Evolutionary conservation across 2,797 vertebrate genomes (phyloP).

Genomic region (Microctenopoma lineatum): DNA sequence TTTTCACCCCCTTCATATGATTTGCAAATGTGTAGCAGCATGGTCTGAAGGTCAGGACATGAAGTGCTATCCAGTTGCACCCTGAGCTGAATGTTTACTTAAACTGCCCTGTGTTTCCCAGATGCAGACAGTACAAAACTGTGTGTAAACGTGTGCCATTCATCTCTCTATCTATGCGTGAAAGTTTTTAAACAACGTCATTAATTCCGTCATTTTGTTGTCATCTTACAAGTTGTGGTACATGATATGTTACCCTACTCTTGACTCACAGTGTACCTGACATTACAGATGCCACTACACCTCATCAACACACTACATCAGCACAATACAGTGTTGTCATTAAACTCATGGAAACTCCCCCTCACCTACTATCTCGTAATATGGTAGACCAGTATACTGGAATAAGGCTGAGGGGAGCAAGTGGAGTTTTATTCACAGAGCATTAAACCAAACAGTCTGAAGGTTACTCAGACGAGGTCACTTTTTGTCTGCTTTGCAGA

Average conservation of each 20-base stretch:
- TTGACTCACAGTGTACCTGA: slow-evolving; percentile 4
- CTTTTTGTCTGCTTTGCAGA: slow-evolving; percentile 72
- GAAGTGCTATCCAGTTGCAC: slow-evolving; percentile 42
- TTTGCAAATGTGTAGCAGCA: slow-evolving; percentile 4
- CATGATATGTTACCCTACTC: not conserved
- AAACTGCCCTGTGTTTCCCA: slow-evolving; percentile 14
- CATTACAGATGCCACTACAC: slow-evolving; percentile 7
- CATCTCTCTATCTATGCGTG: slow-evolving; percentile 7
- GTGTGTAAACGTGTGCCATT: not conserved
- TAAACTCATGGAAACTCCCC: slow-evolving; percentile 32
- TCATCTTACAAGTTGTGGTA: not conserved
- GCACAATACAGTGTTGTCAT: slow-evolving; percentile 8
- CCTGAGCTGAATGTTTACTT: slow-evolving; percentile 21
- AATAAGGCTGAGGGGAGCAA: slow-evolving; percentile 2
- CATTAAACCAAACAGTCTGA: slow-evolving; percentile 16
- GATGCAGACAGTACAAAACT: not conserved
- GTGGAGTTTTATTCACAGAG: slow-evolving; percentile 33
- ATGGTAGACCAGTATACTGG: slow-evolving; percentile 7
- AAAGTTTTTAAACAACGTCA: not conserved
- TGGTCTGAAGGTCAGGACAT: slow-evolving; percentile 59
- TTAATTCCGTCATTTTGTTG: not conserved
- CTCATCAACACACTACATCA: slow-evolving; percentile 27
- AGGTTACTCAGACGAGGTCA: slow-evolving; percentile 60
- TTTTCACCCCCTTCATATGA: not conserved
- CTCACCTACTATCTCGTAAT: slow-evolving; percentile 47